Evolutionary conservation across 2,888 invertebrate species (phyloP).

Genomic region (Mesorhabditis sp.): DNA sequence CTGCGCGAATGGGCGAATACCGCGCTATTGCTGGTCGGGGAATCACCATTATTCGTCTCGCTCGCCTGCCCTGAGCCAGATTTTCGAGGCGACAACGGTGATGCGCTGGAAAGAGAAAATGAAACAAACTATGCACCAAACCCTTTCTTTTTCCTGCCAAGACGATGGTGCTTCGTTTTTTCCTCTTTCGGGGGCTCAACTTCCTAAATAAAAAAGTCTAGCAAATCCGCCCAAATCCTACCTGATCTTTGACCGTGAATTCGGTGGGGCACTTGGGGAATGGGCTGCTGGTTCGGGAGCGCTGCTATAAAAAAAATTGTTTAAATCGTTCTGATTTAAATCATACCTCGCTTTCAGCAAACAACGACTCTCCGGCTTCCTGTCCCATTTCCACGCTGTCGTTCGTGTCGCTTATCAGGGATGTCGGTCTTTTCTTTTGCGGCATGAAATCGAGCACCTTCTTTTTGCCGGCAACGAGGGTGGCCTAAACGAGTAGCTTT

Average conservation of each 20-base stretch:
- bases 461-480: conserved; percentile 34
- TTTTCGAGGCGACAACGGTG: background rate
- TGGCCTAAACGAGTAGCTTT: conserved; percentile 20
- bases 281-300: background rate
- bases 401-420: conserved; percentile 9
- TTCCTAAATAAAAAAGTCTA: background rate
- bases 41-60: no score
- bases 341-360: background rate
- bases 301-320: background rate
- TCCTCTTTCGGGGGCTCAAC: background rate
- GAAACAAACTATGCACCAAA: background rate
- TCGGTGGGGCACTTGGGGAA: background rate
- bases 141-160: background rate
- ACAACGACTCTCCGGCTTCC: conserved; percentile 11
- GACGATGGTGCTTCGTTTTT: background rate
- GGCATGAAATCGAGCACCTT: conserved; percentile 32
- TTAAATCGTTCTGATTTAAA: background rate
- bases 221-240: background rate
- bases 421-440: conserved; percentile 17
- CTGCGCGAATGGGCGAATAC: background rate
- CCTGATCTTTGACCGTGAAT: background rate
- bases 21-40: no score
- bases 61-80: no score
- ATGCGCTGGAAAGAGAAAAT: background rate
- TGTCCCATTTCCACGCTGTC: conserved; percentile 16